These are phyloP conservation scores for Drosophila neocordata DNA, from an alignment of 1,140 invertebrate genomes.

Conservation along the genomic window DNA sequence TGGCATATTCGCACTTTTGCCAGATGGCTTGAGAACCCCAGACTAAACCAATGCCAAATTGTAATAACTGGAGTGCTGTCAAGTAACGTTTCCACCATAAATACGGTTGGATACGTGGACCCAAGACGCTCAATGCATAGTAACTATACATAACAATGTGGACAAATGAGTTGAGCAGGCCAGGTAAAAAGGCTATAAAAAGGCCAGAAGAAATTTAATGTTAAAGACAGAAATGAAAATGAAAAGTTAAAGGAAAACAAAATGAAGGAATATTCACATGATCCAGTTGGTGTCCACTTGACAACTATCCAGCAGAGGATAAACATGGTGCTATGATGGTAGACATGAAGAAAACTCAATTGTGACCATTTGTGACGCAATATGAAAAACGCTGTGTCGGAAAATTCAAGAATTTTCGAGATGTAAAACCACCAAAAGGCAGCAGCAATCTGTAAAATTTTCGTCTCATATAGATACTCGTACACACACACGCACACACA, in stretches of 20 bases:
- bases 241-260: slow-evolving; percentile 45
- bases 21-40: slow-evolving; percentile 52
- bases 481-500: not conserved
- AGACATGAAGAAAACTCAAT: slow-evolving; percentile 94
- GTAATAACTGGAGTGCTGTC: slow-evolving; percentile 89
- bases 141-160: slow-evolving; percentile 97
- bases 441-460: slow-evolving; percentile 90
- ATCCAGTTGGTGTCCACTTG: slow-evolving; percentile 98
- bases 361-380: slow-evolving; percentile 94
- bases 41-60: slow-evolving; percentile 57
- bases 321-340: slow-evolving; percentile 97
- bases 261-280: slow-evolving; percentile 84
- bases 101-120: slow-evolving; percentile 90
- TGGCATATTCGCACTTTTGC: slow-evolving; percentile 50
- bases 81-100: slow-evolving; percentile 98
- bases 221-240: not conserved
- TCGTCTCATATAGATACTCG: not conserved
- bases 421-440: slow-evolving; percentile 99
- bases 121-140: slow-evolving; percentile 93
- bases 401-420: slow-evolving; percentile 96
- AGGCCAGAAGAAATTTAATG: too few relatives aligned
- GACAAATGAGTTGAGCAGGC: slow-evolving; percentile 95
- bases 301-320: slow-evolving; percentile 97
- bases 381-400: slow-evolving; percentile 96
- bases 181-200: slow-evolving; percentile 90